Evolutionary conservation across 2,113 vertebrate genomes (phyloP), one percentile per base, ranked within the genome.

Genomic region (Callipepla californica): DNA sequence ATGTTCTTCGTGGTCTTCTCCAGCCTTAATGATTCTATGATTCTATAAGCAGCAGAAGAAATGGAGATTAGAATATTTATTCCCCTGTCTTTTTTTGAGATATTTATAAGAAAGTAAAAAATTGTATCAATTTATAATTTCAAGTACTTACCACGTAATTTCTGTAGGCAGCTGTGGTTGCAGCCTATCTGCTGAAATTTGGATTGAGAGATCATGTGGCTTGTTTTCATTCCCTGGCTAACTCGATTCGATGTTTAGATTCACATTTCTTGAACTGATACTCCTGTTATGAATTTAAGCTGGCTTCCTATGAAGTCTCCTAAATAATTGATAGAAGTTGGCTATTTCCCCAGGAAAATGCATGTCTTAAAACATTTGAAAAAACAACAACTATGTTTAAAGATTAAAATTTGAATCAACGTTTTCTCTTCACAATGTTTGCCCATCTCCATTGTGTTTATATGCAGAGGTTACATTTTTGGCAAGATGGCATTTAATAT

Each of bases 241-340:
- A 70, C 72, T 30, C 25, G 47, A 83, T 50, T 23, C 68, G 72
- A 67, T 91, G 50, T 85, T 96, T 87, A 70, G 73, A 65, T 85
- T 88, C 34, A 8, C 78, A 4, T 89, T 94, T 87, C 70, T 94
- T 89, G 67, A 85, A 61, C 75, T 74, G 47, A 80, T 87, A 87
- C 57, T 63, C 79, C 87, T 91, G 67, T 74, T 94, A 83, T n/a
- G 79, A 91, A 80, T 91, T 82, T 89, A 87, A 87, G 61, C 25
- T 9, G 1, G 38, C 79, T 87, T 82, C 48, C 63, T 87, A 74
- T 34, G 74, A 91, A 80, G 75, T 63, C 73, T 94, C 40, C 40
- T 89, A 87, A 96, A 93, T 93, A 92, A 95, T 92, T 89, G 61
- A 92, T 94, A 51, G 23, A 38, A 85, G 65, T 76, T 81, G 84